phyloP scores from a whole-genome alignment of 2,888 invertebrate species.

The Ophion ellenae region DNA sequence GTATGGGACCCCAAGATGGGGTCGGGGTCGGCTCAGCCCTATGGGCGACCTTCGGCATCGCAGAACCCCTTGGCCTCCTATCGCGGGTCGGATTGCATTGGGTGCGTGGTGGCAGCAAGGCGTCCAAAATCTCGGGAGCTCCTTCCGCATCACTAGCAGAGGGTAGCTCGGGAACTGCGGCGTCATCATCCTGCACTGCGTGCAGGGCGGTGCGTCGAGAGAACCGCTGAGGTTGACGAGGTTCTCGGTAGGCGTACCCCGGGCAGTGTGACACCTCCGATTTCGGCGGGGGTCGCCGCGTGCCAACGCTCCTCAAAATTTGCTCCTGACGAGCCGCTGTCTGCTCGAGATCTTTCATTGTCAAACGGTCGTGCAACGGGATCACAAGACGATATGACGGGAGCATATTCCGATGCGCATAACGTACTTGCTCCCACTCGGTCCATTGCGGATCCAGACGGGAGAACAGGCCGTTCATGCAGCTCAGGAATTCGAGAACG shows the following conservation, averaged over 20 bases:
- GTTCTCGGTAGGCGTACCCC: conserved; percentile 13
- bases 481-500: conserved; percentile 22
- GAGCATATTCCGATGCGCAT: no score
- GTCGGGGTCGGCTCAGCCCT: background rate
- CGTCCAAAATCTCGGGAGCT: no score
- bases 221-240: background rate
- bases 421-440: no score
- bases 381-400: no score
- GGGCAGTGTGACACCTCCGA: conserved; percentile 38
- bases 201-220: background rate
- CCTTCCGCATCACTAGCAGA: no score
- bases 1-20: background rate
- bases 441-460: no score
- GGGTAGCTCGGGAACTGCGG: no score
- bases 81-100: no score
- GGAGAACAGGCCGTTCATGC: conserved; percentile 13
- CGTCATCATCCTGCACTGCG: no score
- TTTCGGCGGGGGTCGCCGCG: conserved; percentile 2
- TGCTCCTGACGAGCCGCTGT: background rate
- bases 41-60: no score
- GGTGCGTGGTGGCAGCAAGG: no score
- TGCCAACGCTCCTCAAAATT: background rate
- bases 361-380: background rate
- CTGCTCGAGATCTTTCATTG: background rate
- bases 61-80: no score